phyloP scores from a whole-genome alignment of 1,140 invertebrate species.

The Nephotettix cincticeps region DNA sequence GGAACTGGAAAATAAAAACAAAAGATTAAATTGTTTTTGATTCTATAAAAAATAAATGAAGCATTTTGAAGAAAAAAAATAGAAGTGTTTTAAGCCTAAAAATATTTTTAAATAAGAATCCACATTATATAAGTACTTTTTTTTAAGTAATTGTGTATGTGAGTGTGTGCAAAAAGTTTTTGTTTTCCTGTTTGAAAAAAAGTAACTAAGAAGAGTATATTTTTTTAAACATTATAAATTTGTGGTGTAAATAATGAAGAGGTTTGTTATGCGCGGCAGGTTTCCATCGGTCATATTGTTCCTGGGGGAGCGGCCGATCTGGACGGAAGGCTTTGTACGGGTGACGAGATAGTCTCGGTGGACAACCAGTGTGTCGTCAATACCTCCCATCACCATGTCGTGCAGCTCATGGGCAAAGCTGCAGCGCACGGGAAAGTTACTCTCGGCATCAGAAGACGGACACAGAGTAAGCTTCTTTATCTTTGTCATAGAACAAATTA shows the following conservation, averaged over 20 bases:
- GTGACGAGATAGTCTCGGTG: slow-evolving; percentile 89
- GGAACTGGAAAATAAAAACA: no score
- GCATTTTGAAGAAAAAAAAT: no score
- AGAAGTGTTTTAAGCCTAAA: no score
- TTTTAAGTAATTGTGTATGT: no score
- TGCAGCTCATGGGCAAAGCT: slow-evolving; percentile 84
- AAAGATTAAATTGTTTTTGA: no score
- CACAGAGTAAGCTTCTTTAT: slow-evolving; percentile 37
- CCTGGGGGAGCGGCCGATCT: slow-evolving; percentile 80
- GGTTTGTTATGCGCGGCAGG: slow-evolving; percentile 51
- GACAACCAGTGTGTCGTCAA: slow-evolving; percentile 80
- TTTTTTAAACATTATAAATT: no score
- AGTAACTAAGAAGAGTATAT: no score
- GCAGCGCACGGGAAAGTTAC: slow-evolving; percentile 76
- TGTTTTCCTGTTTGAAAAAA: slow-evolving; percentile 10
- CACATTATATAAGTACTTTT: no score
- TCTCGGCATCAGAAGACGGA: slow-evolving; percentile 64
- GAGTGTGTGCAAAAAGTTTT: no score
- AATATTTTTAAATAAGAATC: no score
- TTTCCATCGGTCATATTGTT: slow-evolving; percentile 74
- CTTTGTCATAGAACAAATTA: no score
- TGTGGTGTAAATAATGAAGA: neutral
- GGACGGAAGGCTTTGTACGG: slow-evolving; percentile 80
- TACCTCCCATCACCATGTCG: slow-evolving; percentile 86
- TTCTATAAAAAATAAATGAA: no score